A percentile compares a stretch with the other conserved stretches of the same genome.
Evolutionary conservation across 2,113 vertebrate genomes (phyloP).

Genomic region (Dicaeum eximium): DNA sequence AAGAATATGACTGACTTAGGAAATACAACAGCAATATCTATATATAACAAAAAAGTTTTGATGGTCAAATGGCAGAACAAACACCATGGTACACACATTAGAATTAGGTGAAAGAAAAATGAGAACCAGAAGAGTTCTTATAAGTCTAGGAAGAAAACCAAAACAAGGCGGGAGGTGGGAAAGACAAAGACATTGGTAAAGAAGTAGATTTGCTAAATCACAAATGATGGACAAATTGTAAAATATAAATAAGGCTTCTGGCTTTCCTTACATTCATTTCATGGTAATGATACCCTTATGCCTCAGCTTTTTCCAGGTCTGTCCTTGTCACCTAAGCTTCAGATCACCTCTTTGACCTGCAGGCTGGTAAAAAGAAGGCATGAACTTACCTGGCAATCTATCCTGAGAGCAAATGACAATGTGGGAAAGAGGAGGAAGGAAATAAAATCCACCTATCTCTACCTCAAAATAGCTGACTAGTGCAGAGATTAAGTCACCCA

Average conservation of each 20-base stretch:
- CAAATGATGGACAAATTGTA: background rate
- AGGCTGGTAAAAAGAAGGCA: background rate
- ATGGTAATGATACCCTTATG: background rate
- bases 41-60: background rate
- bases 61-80: background rate
- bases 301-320: background rate
- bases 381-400: background rate
- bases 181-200: background rate
- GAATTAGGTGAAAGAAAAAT: background rate
- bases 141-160: background rate
- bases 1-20: background rate
- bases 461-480: background rate
- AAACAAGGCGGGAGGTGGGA: fast-evolving
- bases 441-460: background rate
- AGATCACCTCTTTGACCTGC: background rate
- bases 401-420: background rate
- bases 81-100: background rate
- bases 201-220: background rate
- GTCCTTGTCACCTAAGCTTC: background rate
- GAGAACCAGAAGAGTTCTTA: background rate
- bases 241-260: background rate
- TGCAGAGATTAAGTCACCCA: constrained; percentile 4
- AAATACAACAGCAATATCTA: background rate
- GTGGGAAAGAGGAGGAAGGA: background rate
- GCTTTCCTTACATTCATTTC: background rate